Base-by-base conservation (phyloP, 2,797 vertebrate genomes). In the Vireo griseus region DNA sequence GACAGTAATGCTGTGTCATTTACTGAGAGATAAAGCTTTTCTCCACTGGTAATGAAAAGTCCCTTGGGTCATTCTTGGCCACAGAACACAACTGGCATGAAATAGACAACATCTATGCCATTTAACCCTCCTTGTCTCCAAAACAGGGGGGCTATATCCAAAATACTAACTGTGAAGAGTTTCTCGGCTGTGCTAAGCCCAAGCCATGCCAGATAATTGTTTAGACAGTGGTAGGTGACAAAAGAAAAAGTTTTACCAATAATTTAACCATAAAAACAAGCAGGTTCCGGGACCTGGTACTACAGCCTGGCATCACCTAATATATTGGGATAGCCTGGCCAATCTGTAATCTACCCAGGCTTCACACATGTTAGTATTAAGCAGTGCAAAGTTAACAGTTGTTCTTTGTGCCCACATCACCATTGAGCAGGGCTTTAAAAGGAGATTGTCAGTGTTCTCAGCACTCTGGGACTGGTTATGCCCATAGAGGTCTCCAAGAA, bases 391-490 rank as follows among this genome's bases (percentile, higher is more conserved):
- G 11, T 45, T 69, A 73, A 40, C 8, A 62, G 58, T 74, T 93
- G 47, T 19, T 86, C 52, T 69, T 52, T 76, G 69, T n/a, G 61
- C 48, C 45, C 45, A 26, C 19, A 52, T 7, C 48, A 80, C 24
- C 61, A 79, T 21, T 6, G 2, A 96, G 54, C 28, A 96, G 62
- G 42, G 57, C 91, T 96, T 96, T 96, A 96, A 95, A 96, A 96
- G 90, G 96, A 94, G 67, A 90, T 86, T 68, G 65, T 80, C 45
- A 88, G 47, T 40, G 28, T 57, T 94, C 65, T 80, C 76, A 86
- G 85, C 67, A 33, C 10, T 3, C 88, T 89, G 75, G 58, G 37
- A 47, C 40, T 80, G 20, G 42, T 74, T 88, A 80, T 79, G n/a
- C 65, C 63, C 39, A n/a, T 15, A 89, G 72, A 88, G 11, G 3